Evolutionary conservation across 2,888 invertebrate genomes (phyloP), one percentile per base, ranked within the genome.

Genomic region (Autographa gamma): DNA sequence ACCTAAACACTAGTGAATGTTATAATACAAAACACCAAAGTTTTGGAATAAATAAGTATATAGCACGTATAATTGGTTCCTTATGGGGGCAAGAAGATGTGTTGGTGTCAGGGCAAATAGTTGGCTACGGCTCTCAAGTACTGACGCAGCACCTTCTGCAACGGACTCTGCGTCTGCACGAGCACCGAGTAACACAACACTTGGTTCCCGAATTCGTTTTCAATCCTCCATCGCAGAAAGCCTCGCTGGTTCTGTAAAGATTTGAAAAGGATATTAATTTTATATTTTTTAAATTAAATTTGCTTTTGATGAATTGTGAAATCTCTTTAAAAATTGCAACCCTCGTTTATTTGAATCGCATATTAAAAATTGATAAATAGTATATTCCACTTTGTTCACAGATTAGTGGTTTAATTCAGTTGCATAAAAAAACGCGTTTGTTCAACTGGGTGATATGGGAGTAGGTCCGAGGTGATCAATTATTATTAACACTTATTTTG

Each of bases 101-200:
- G 41, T 25, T 58, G 41, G 2, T 34, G 59, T 76, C 67, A 74
- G 41, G 52, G 60, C 13, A 60, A 32, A 18, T 60, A 4, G 4
- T 56, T 34, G 38, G 54, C 9, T 9, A 60, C 65, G 14, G 13
- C 48, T 16, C 60, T 60, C 31, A 90, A 93, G 18, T 74, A 72
- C 31, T 81, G 77, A 13, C 89, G 86, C 19, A 93, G 69, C 25
- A 87, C 62, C 74, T 88, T 92, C 78, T 93, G 92, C 2, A 90
- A 32, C 1, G 76, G 81, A 66, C 86, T 94, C 77, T 94, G 93
- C 0, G 94, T 94, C 76, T 94, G 93, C 52, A 95, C 92, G 73
- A 91, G 75, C 16, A 94, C 93, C 1, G 89, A 88, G 82, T 93
- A 95, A 82, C 95, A 94, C 13, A 95, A 81, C 19, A 95, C 91